phyloP scores from a whole-genome alignment of 2,797 vertebrate genomes.

The Eospalax fontanierii region DNA sequence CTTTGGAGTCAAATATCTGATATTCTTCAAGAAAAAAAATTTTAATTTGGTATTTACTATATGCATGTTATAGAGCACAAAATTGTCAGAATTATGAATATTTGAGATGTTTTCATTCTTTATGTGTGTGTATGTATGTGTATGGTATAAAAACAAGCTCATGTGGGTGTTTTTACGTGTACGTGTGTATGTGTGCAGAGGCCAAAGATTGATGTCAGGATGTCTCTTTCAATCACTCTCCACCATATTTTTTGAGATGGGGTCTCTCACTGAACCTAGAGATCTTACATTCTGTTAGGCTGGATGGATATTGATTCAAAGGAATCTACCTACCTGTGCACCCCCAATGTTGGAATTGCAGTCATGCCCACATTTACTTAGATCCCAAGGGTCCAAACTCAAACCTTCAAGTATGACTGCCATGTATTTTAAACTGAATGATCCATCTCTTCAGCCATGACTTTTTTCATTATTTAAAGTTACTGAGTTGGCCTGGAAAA shows the following conservation, averaged over 20 bases:
- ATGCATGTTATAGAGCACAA: background rate
- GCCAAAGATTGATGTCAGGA: background rate
- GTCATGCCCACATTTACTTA: background rate
- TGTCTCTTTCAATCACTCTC: background rate
- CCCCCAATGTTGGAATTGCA: background rate
- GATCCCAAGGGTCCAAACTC: background rate
- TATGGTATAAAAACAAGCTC: too few species aligned
- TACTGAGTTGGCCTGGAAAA: background rate
- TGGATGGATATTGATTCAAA: background rate
- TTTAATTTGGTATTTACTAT: background rate
- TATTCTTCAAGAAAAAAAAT: constrained; percentile 14
- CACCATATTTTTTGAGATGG: background rate
- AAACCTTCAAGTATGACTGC: background rate
- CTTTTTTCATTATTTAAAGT: background rate
- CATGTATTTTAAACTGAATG: background rate
- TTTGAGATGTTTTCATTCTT: background rate
- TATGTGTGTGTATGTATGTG: background rate
- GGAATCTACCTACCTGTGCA: background rate
- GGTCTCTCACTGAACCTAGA: background rate
- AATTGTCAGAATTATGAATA: background rate
- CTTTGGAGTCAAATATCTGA: background rate
- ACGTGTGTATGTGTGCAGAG: background rate
- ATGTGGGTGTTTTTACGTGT: too few species aligned
- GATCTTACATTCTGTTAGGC: background rate
- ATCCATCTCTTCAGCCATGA: background rate